Percentiles rank a stretch among this genome's conserved stretches.
phyloP scores from a whole-genome alignment of 2,888 invertebrate genomes.

The Dexiosoma caninum region DNA sequence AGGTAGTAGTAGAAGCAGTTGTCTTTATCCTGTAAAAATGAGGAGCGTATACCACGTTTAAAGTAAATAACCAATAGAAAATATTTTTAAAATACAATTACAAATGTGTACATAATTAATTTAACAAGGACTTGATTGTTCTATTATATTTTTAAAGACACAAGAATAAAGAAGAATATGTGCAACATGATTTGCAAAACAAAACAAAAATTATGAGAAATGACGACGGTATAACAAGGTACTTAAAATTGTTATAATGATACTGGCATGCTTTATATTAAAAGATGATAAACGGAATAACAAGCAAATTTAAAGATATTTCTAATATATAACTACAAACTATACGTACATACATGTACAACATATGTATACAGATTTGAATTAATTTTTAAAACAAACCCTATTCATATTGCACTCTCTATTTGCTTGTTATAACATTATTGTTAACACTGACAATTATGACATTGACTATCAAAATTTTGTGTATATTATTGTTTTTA shows the following conservation, averaged over 20 bases:
- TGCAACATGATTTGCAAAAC: conserved; percentile 48
- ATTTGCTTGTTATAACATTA: conserved; percentile 24
- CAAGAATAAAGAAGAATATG: conserved; percentile 43
- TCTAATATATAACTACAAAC: neutral
- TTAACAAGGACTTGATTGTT: conserved; percentile 49
- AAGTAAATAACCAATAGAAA: conserved; percentile 67
- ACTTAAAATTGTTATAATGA: too few species aligned
- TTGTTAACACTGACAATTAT: neutral
- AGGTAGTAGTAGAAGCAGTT: conserved; percentile 75
- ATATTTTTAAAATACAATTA: conserved; percentile 51
- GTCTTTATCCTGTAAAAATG: conserved; percentile 78
- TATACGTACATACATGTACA: neutral
- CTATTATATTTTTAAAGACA: conserved; percentile 28
- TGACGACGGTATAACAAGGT: conserved; percentile 10
- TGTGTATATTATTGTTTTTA: conserved; percentile 4
- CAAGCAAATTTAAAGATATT: neutral
- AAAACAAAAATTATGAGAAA: conserved; percentile 12
- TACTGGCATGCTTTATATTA: conserved; percentile 35
- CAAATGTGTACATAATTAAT: conserved; percentile 47
- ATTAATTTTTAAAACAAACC: neutral
- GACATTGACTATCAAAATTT: conserved; percentile 4
- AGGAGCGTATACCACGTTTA: conserved; percentile 77
- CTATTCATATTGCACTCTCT: neutral
- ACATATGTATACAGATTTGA: too few species aligned
- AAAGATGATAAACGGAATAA: conserved; percentile 1